phyloP scores from a whole-genome alignment of 1,140 invertebrate species.

The Drosophila novamexicana region DNA sequence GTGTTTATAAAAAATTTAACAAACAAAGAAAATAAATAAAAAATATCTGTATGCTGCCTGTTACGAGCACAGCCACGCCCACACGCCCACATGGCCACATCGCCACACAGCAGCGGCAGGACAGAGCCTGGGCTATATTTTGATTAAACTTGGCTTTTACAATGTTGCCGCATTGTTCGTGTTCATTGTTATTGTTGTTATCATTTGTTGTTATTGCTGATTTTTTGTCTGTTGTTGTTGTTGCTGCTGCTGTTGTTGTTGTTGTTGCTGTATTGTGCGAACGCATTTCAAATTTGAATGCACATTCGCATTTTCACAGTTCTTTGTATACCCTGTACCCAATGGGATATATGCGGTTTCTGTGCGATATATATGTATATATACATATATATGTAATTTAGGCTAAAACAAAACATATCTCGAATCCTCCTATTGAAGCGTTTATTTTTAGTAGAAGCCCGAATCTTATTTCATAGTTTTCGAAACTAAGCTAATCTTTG shows the following conservation, averaged over 20 bases:
- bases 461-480: too few relatives aligned
- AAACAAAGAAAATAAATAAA: slow-evolving; percentile 42
- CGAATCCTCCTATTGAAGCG: too few relatives aligned
- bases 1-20: slow-evolving; percentile 76
- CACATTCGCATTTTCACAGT: slow-evolving; percentile 39
- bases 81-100: slow-evolving; percentile 15
- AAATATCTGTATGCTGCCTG: slow-evolving; percentile 54
- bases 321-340: slow-evolving; percentile 18
- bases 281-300: slow-evolving; percentile 53
- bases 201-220: slow-evolving; percentile 15
- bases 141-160: slow-evolving; percentile 81
- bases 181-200: slow-evolving; percentile 51
- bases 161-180: slow-evolving; percentile 47
- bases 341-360: neutral
- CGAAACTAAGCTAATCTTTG: too few relatives aligned
- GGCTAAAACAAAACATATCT: too few relatives aligned
- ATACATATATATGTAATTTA: too few relatives aligned
- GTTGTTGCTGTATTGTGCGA: slow-evolving; percentile 33
- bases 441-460: too few relatives aligned
- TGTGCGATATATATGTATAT: neutral
- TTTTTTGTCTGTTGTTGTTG: slow-evolving; percentile 4
- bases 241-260: slow-evolving; percentile 8
- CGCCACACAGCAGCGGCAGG: too few relatives aligned
- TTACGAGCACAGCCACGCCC: slow-evolving; percentile 8
- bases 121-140: slow-evolving; percentile 52